phyloP scores from a whole-genome alignment of 2,113 vertebrate species.

The Tachysurus fulvidraco region DNA sequence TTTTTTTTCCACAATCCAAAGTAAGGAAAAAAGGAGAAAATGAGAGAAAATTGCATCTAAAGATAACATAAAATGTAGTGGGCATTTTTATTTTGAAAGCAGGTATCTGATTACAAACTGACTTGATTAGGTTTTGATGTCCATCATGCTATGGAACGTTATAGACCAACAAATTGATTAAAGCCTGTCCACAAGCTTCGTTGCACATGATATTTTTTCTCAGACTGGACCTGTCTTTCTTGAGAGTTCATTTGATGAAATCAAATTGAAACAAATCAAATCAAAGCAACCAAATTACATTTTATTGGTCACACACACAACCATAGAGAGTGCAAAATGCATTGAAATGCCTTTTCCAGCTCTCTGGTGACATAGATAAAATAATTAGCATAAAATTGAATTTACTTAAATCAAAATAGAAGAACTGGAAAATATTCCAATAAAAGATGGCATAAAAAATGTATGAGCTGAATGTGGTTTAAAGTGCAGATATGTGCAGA shows the following conservation, averaged over 20 bases:
- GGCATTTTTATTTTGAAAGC: neutral
- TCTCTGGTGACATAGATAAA: neutral
- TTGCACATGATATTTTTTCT: neutral
- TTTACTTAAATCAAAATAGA: neutral
- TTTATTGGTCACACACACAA: neutral
- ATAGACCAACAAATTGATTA: neutral
- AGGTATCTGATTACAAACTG: neutral
- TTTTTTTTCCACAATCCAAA: neutral
- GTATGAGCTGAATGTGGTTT: neutral
- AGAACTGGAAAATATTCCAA: neutral
- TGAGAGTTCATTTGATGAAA: neutral
- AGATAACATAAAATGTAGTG: neutral
- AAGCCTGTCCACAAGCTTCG: neutral
- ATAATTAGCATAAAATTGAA: neutral
- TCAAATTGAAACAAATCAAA: neutral
- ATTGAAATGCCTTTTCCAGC: neutral
- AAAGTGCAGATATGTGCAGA: neutral
- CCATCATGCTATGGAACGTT: neutral
- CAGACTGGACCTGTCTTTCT: neutral
- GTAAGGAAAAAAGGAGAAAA: neutral
- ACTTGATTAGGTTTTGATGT: neutral
- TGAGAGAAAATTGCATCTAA: neutral
- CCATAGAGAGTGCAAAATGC: neutral
- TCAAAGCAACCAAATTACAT: neutral
- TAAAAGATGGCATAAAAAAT: neutral